Percentiles rank a stretch among this genome's conserved stretches.
Conservation (phyloP, 2,797 vertebrate genomes). For the Novumbra hubbsi region DNA sequence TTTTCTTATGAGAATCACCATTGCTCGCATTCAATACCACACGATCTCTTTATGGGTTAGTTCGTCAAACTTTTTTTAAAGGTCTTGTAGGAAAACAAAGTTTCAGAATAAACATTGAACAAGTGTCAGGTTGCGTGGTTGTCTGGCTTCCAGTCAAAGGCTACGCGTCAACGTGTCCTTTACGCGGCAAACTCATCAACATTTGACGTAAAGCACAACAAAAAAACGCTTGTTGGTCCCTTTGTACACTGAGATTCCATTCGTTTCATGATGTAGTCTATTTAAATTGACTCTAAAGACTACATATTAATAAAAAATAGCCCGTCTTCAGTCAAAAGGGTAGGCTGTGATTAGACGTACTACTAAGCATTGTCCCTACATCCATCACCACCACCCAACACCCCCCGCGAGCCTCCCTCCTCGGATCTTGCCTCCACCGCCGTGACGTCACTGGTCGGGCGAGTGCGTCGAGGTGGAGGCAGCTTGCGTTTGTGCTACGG, state of each 20-base stretch:
- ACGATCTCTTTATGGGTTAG: not conserved
- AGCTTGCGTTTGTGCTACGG: slow-evolving; percentile 45
- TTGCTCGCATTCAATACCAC: not conserved
- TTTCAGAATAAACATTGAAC: not conserved
- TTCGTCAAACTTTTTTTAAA: not conserved
- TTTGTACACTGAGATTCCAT: not conserved
- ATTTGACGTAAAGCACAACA: not conserved
- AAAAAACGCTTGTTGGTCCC: not conserved
- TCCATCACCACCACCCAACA: not conserved
- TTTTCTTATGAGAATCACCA: not conserved
- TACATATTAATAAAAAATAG: not conserved
- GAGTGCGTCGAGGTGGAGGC: slow-evolving; percentile 51
- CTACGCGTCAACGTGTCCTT: not conserved
- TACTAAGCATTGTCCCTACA: not conserved
- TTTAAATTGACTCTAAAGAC: not conserved
- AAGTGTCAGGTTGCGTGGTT: not conserved
- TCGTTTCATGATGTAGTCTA: too few relatives aligned
- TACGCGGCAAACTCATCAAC: not conserved
- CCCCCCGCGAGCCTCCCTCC: slow-evolving; percentile 3
- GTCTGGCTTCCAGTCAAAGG: not conserved
- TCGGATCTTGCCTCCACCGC: slow-evolving; percentile 29
- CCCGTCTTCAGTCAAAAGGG: not conserved
- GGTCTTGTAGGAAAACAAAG: not conserved
- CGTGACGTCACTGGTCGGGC: slow-evolving; percentile 68
- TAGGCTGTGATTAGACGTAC: not conserved